Evolutionary conservation across 2,113 vertebrate species (phyloP), one percentile per base, ranked within the genome.

Genomic region (Eulacestoma nigropectus): DNA sequence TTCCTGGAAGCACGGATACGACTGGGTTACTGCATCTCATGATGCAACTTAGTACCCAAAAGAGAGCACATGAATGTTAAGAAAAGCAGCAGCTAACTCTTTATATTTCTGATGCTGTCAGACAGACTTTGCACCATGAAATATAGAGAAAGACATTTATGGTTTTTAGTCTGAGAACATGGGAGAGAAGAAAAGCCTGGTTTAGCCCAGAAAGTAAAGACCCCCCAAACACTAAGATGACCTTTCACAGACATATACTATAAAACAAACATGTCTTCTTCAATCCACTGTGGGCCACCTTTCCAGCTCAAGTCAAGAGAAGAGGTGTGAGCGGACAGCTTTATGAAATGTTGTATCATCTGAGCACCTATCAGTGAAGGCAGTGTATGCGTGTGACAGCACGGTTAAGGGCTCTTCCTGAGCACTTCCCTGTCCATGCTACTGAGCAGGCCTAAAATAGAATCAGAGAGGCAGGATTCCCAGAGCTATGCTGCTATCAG

Each of bases 31-130:
- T 53, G 26, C 39, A 72, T 72, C 84, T 92, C 89, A 95, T 80
- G 92, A 87, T 82, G 4, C 46, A 95, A 90, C 56, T 91, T 49
- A 85, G 93, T 50, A 87, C 46, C 52, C 84, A 89, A 97, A 94
- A 18, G 39, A 91, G 52, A 60, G 63, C 75, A 80, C 42, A 83
- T 30, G 25, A 62, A 72, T 16, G 12, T 84, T 53, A 92, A 73
- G 83, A 44, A 59, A 73, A 83, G 65, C 27, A 94, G 30, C 59
- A 30, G 49, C 60, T 73, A 50, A 49, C 47, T 93, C 39, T 65
- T 93, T 79, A 2, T 52, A 87, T 30, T 93, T 89, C 49, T 95
- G 77, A 73, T 57, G 37, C 41, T 55, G 7, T 62, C 81, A 64
- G 53, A n/a, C 11, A 67, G 44, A n/a, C 23, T 65, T 72, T 8